Percentiles rank a stretch among this genome's conserved stretches.
These are phyloP conservation scores for Smittia aterrima DNA, from an alignment of 2,888 invertebrate species.

Conservation along the genomic window DNA sequence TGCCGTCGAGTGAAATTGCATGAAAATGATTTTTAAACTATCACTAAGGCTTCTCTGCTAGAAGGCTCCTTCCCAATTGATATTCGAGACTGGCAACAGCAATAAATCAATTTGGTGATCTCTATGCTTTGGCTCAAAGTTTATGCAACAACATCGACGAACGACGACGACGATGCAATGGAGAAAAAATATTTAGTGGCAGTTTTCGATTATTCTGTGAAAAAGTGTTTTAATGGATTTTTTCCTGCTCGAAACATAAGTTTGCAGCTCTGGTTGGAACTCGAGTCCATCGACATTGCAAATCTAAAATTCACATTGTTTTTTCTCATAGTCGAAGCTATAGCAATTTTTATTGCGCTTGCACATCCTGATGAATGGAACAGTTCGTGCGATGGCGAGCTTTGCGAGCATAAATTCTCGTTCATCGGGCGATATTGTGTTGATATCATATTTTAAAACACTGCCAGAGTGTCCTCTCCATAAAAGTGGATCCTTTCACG, in stretches of 20 bases:
- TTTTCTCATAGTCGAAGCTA: too few relatives aligned
- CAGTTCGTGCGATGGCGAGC: too few relatives aligned
- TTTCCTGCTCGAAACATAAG: conserved; percentile 16
- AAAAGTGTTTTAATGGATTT: conserved; percentile 39
- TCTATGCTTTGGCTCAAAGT: background rate
- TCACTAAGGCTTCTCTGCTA: background rate
- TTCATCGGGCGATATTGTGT: too few relatives aligned
- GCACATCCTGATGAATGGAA: too few relatives aligned
- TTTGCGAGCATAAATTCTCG: too few relatives aligned
- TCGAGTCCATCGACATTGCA: too few relatives aligned
- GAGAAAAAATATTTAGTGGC: conserved; percentile 8
- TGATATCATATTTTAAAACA: too few relatives aligned
- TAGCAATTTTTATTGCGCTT: too few relatives aligned
- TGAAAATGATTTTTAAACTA: background rate
- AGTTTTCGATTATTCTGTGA: background rate
- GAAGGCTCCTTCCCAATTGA: background rate
- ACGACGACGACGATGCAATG: too few relatives aligned
- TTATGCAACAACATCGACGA: too few relatives aligned
- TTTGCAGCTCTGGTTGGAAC: background rate
- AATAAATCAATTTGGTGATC: conserved; percentile 1
- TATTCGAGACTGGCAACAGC: background rate
- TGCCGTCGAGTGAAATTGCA: too few relatives aligned
- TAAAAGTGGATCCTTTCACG: background rate
- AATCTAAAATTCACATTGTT: too few relatives aligned
- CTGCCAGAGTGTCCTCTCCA: background rate